phyloP scores from a whole-genome alignment of 2,888 invertebrate genomes.

The Lepidochitona cinerea region DNA sequence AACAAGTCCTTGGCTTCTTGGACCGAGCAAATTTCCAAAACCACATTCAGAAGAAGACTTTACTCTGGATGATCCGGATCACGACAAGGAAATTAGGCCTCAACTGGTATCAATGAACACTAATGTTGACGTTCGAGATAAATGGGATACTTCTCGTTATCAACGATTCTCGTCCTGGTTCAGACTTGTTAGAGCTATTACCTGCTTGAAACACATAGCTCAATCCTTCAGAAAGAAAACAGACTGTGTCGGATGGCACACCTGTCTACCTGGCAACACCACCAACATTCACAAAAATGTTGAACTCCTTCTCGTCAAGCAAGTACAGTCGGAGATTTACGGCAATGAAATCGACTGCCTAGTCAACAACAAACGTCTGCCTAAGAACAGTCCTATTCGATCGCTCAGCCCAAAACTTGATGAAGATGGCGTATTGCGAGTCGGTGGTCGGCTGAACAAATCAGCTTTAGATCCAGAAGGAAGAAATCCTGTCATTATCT shows the following conservation, averaged over 20 bases:
- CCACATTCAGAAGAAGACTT: neutral
- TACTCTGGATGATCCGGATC: neutral
- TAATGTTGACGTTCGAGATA: neutral
- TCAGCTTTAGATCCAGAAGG: neutral
- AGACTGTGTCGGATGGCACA: neutral
- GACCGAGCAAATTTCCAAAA: neutral
- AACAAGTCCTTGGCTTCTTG: neutral
- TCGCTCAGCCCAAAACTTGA: neutral
- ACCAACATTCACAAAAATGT: neutral
- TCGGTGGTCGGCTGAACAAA: neutral
- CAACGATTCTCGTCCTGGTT: neutral
- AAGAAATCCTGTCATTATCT: slow-evolving; percentile 4
- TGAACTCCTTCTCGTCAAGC: neutral
- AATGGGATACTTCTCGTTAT: neutral
- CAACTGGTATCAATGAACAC: neutral
- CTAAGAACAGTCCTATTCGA: neutral
- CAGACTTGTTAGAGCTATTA: neutral
- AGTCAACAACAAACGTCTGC: neutral
- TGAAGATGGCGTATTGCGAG: neutral
- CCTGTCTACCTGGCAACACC: neutral
- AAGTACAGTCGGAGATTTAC: neutral
- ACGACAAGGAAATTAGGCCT: neutral
- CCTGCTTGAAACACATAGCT: neutral
- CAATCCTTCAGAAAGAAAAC: neutral
- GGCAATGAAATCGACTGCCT: neutral